Evolutionary conservation across 2,113 vertebrate species (phyloP), one percentile per base, ranked within the genome.

Genomic region (Crocuta crocuta): DNA sequence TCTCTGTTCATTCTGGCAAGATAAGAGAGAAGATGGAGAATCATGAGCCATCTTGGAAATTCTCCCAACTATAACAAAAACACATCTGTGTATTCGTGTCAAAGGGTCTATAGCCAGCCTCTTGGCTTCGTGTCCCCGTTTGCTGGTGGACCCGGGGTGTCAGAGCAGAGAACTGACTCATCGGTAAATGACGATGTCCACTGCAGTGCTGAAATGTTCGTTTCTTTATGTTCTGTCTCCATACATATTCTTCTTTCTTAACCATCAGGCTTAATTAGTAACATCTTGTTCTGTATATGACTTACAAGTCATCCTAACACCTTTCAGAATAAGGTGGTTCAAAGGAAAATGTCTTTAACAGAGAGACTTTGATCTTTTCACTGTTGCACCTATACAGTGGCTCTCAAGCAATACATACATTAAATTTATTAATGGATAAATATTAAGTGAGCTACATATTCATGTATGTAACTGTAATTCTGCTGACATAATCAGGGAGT

Each of bases 391-490:
- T 61, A 7, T 12, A 53, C 2, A 78, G 4, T 92, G 61, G 12
- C 9, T 65, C 4, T 17, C 9, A 24, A 28, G 66, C 65, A 65
- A 71, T 83, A n/a, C 31, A 53, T 31, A 45, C 39, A 17, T 9
- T 97, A 81, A 81, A 84, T 76, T 48, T 81, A 81, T n/a, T 80
- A 79, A 71, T 68, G n/a, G 16, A 35, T 61, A 65, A 80, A 89
- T 26, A 53, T 79, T 81, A 86, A 71, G 21, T 48, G 70, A 66
- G 63, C 5, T 53, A 12, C 76, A 84, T 33, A 70, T 61, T 4
- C 15, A 63, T 43, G 4, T 11, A 53, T 55, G 11, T 5, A 82
- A 86, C n/a, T 73, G 23, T 78, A 48, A 84, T 71, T 79, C 58
- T 35, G 13, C 28, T 50, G 48, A 19, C 13, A 19, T 81, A 35